Conservation (phyloP, 2,888 invertebrate species). For the Aporophyla lueneburgensis region DNA sequence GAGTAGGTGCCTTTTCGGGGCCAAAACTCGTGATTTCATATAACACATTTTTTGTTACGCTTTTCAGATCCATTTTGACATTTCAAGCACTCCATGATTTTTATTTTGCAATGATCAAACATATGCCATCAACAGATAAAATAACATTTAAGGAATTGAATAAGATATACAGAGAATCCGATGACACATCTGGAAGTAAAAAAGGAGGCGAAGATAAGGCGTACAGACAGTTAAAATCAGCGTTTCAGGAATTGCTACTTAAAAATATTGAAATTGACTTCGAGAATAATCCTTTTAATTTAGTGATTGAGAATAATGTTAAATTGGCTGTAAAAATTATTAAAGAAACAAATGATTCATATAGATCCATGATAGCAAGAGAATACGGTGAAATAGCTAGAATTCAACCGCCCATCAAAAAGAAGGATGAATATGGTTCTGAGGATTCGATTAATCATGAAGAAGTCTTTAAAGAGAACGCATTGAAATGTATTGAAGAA, state of each 20-base stretch:
- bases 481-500: constrained; percentile 88
- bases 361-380: constrained; percentile 79
- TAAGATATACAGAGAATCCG: constrained; percentile 81
- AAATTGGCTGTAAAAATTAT: constrained; percentile 82
- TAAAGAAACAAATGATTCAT: constrained; percentile 81
- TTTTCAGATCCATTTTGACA: constrained; percentile 81
- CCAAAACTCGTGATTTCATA: neutral
- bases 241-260: constrained; percentile 82
- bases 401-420: constrained; percentile 76
- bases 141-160: constrained; percentile 82
- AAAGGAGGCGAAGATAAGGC: constrained; percentile 84
- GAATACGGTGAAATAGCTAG: constrained; percentile 84
- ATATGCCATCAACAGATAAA: constrained; percentile 80
- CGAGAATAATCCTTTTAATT: constrained; percentile 86
- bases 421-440: constrained; percentile 79
- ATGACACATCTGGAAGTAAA: constrained; percentile 79
- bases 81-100: constrained; percentile 88
- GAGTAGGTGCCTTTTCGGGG: neutral
- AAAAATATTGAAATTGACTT: constrained; percentile 83
- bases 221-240: constrained; percentile 79
- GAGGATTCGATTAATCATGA: constrained; percentile 77
- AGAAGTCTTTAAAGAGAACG: constrained; percentile 83
- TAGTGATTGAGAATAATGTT: constrained; percentile 84
- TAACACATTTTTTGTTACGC: constrained; percentile 48
- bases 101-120: constrained; percentile 84